A percentile compares a stretch with the other conserved stretches of the same genome.
Conservation (phyloP, 2,797 vertebrate genomes). For the Peromyscus attwateri region DNA sequence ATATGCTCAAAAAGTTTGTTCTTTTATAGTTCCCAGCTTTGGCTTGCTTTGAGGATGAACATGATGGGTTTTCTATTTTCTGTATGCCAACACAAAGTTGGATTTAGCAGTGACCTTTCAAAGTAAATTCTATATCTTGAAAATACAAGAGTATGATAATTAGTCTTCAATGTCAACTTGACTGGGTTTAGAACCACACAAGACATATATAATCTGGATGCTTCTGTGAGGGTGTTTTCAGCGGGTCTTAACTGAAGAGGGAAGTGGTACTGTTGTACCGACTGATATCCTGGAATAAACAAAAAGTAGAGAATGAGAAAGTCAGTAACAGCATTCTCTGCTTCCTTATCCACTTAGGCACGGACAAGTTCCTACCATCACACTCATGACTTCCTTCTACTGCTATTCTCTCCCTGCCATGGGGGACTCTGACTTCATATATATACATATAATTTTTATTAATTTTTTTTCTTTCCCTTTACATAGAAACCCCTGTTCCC, state of each 20-base stretch:
- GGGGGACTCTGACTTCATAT: neutral
- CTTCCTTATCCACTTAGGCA: neutral
- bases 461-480: no score
- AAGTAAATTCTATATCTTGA: constrained; percentile 27
- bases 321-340: neutral
- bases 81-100: neutral
- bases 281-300: neutral
- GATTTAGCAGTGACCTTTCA: constrained; percentile 34
- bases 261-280: neutral
- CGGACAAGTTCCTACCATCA: neutral
- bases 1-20: neutral
- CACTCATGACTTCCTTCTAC: neutral
- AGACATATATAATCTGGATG: neutral
- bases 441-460: no score
- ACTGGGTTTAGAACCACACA: neutral
- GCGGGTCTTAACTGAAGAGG: neutral
- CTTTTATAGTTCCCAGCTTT: neutral
- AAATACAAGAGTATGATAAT: neutral
- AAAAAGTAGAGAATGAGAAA: neutral
- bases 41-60: neutral
- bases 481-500: no score
- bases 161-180: neutral
- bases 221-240: neutral
- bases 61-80: neutral
- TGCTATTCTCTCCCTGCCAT: neutral